phyloP scores from a whole-genome alignment of 2,888 invertebrate genomes.

The Cheilosia scutellata region DNA sequence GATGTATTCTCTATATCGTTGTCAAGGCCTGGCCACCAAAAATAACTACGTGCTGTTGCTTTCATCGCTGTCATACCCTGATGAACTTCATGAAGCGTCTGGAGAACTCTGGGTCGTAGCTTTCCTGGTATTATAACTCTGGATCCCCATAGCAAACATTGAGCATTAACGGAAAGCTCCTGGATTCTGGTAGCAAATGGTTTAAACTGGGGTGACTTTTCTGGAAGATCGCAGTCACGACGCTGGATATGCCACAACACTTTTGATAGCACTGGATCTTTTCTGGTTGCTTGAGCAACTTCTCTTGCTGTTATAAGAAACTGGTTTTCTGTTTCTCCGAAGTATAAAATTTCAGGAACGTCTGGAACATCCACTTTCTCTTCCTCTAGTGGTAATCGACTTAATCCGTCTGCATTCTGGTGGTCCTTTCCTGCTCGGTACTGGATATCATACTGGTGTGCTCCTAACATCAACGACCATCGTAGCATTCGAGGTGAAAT shows the following conservation, averaged over 20 bases:
- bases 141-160: conserved; percentile 47
- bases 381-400: conserved; percentile 5
- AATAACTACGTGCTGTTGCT: conserved; percentile 42
- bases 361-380: neutral
- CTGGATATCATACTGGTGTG: conserved; percentile 32
- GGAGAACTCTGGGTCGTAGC: neutral
- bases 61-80: conserved; percentile 54
- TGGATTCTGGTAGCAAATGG: conserved; percentile 24
- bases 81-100: conserved; percentile 20
- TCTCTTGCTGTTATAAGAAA: conserved; percentile 31
- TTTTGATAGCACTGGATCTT: neutral
- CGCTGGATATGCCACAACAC: neutral
- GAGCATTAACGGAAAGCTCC: conserved; percentile 30
- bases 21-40: conserved; percentile 61
- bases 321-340: conserved; percentile 12
- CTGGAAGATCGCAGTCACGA: neutral
- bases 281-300: conserved; percentile 26
- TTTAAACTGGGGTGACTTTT: conserved; percentile 39
- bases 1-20: conserved; percentile 43
- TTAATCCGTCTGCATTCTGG: conserved; percentile 36
- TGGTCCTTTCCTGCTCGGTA: conserved; percentile 20
- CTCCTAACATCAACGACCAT: conserved; percentile 41
- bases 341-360: neutral
- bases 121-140: conserved; percentile 12
- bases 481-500: conserved; percentile 32